Evolutionary conservation across 1,140 invertebrate species (phyloP).

Genomic region (Drosophila setifemur): DNA sequence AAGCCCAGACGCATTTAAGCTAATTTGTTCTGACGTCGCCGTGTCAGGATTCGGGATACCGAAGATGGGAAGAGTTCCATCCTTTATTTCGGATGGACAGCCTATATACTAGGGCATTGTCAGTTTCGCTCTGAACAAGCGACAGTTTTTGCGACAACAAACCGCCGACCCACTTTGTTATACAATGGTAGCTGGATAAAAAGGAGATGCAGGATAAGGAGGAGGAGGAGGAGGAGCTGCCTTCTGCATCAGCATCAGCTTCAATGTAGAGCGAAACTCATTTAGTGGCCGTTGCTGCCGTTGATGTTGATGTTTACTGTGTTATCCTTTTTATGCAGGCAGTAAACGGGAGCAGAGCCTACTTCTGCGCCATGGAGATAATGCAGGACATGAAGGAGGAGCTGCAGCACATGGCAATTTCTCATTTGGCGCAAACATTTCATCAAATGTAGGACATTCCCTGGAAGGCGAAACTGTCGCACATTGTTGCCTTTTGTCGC

Average conservation of each 20-base stretch:
- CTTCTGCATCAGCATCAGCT: constrained; percentile 9
- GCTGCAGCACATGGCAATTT: constrained; percentile 38
- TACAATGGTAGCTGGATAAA: constrained; percentile 6
- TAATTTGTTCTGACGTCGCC: constrained; percentile 40
- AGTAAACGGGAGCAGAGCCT: constrained; percentile 38
- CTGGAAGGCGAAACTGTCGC: constrained; percentile 21
- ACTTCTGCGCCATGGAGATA: constrained; percentile 26
- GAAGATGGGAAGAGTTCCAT: background rate
- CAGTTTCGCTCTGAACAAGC: constrained; percentile 12
- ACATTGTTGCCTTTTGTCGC: constrained; percentile 35
- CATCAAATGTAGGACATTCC: constrained; percentile 35
- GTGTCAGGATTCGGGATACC: constrained; percentile 1
- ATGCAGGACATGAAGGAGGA: constrained; percentile 8
- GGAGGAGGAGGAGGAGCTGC: background rate
- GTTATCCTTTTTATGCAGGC: constrained; percentile 41
- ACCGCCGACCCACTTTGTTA: constrained; percentile 32
- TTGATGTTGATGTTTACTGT: constrained; percentile 34
- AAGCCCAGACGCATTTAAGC: constrained; percentile 24
- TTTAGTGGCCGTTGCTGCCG: constrained; percentile 32
- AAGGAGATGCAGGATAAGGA: constrained; percentile 8
- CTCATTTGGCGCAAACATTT: constrained; percentile 41
- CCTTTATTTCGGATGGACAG: constrained; percentile 4
- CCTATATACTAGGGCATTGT: constrained; percentile 24
- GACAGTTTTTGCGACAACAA: constrained; percentile 40
- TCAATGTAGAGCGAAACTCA: constrained; percentile 47